Evolutionary conservation across 2,113 vertebrate genomes (phyloP).

Genomic region (Burhinus oedicnemus): DNA sequence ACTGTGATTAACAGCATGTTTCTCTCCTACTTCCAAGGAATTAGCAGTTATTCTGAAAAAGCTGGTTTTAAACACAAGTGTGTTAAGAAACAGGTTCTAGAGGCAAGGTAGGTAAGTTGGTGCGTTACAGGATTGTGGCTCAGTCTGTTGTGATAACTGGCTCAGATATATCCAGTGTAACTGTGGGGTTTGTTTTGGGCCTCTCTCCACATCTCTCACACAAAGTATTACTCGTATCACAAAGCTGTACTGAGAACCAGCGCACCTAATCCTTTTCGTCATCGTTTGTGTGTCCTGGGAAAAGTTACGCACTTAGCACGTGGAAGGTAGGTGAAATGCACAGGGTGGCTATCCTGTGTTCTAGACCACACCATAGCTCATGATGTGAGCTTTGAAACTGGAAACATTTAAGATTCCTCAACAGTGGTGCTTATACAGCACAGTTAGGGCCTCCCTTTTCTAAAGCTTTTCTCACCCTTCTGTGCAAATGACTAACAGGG

Average conservation of each 20-base stretch:
- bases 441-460: neutral
- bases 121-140: neutral
- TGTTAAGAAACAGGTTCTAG: neutral
- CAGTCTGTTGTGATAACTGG: neutral
- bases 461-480: neutral
- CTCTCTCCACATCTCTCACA: neutral
- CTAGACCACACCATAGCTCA: neutral
- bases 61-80: neutral
- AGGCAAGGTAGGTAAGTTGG: neutral
- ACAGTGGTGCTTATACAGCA: neutral
- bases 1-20: neutral
- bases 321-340: neutral
- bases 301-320: neutral
- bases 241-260: neutral
- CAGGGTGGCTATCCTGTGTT: neutral
- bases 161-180: neutral
- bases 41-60: neutral
- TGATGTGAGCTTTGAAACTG: neutral
- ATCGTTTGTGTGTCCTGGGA: neutral
- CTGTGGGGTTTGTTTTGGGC: neutral
- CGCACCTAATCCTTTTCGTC: neutral
- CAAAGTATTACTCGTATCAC: neutral
- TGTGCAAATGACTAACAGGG: neutral
- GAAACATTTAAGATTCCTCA: neutral
- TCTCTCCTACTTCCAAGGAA: neutral